phyloP scores from a whole-genome alignment of 2,113 vertebrate species.

The Syngnathus scovelli region DNA sequence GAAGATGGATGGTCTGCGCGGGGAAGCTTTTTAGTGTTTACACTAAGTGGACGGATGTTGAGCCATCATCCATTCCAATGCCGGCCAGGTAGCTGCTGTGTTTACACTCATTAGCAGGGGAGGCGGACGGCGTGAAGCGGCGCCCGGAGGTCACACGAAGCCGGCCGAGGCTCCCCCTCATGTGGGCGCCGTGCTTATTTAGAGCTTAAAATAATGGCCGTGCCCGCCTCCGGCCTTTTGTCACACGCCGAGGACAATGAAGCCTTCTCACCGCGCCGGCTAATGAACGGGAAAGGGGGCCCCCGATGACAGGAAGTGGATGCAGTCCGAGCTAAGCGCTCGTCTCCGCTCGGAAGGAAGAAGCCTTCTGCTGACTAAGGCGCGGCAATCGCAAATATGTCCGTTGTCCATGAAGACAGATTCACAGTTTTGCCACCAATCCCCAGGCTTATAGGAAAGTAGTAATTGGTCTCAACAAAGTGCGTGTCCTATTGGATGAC shows the following conservation, averaged over 20 bases:
- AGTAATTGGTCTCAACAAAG: too few species aligned
- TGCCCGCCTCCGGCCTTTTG: constrained; percentile 59
- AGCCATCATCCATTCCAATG: constrained; percentile 3
- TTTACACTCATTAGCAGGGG: constrained; percentile 33
- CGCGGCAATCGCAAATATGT: background rate
- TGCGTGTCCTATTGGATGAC: background rate
- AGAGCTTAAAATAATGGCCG: constrained; percentile 62
- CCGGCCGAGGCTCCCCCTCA: constrained; percentile 50
- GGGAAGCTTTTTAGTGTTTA: constrained; percentile 37
- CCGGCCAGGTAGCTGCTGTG: constrained; percentile 9
- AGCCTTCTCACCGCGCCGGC: constrained; percentile 52
- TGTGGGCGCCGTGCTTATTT: constrained; percentile 60
- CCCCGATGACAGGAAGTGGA: constrained; percentile 58
- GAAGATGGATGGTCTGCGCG: constrained; percentile 51
- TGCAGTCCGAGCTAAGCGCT: constrained; percentile 34
- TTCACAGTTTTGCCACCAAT: too few species aligned
- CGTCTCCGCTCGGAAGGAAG: constrained; percentile 22
- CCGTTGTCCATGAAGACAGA: background rate
- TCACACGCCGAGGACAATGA: constrained; percentile 62
- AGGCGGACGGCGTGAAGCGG: background rate
- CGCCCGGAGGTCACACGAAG: constrained; percentile 41
- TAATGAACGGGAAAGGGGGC: constrained; percentile 67
- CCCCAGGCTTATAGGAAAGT: background rate
- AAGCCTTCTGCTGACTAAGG: constrained; percentile 19
- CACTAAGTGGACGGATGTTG: constrained; percentile 17